Evolutionary conservation across 2,797 vertebrate genomes (phyloP).

Genomic region (Odontamblyopus rebecca): DNA sequence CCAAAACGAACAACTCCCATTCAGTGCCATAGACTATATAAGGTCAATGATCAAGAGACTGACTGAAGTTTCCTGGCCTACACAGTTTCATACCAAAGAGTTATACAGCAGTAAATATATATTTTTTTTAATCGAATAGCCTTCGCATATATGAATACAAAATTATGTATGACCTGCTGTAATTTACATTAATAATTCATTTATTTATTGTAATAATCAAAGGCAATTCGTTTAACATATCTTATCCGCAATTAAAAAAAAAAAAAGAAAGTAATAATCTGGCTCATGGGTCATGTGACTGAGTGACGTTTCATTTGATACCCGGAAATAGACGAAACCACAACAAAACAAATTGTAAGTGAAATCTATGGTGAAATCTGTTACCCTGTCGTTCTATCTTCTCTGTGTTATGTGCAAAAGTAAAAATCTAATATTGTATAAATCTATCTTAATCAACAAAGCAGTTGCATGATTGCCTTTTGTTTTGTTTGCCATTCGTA

Average conservation of each 20-base stretch:
- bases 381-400: not conserved
- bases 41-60: not conserved
- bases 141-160: not conserved
- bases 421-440: not conserved
- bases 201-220: not conserved
- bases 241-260: not conserved
- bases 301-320: constrained; percentile 29
- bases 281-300: constrained; percentile 16
- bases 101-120: no score
- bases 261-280: not conserved
- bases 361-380: no score
- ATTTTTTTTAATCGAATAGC: no score
- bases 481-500: not conserved
- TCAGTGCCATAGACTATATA: no score
- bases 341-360: constrained; percentile 21
- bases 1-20: constrained; percentile 26
- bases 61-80: not conserved
- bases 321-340: constrained; percentile 23
- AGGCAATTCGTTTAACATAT: not conserved
- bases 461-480: not conserved
- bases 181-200: not conserved
- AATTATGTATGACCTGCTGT: not conserved
- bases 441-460: not conserved
- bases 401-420: not conserved
- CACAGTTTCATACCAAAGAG: not conserved